phyloP scores from a whole-genome alignment of 2,797 vertebrate species.

The Coluber constrictor region DNA sequence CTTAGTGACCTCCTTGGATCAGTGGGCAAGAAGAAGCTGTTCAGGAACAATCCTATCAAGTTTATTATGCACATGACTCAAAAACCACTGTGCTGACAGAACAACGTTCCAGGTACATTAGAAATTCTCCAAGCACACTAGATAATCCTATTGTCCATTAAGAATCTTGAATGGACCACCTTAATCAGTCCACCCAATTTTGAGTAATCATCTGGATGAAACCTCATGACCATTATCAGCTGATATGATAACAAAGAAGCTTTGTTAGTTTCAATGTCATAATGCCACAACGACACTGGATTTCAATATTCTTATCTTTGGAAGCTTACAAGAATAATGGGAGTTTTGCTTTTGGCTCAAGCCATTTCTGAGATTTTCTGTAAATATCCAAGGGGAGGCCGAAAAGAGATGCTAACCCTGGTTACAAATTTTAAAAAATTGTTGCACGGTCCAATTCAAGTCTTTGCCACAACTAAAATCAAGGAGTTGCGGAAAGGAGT shows the following conservation, averaged over 20 bases:
- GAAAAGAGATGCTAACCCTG: neutral
- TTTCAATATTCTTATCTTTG: neutral
- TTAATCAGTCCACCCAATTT: neutral
- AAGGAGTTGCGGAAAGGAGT: neutral
- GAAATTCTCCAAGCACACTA: neutral
- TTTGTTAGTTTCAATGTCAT: neutral
- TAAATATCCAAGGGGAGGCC: neutral
- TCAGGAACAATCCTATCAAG: neutral
- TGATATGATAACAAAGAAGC: neutral
- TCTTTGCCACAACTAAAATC: neutral
- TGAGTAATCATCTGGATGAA: neutral
- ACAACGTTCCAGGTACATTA: neutral
- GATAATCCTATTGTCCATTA: neutral
- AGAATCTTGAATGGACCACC: neutral
- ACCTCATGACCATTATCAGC: neutral
- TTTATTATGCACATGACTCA: neutral
- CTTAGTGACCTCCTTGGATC: neutral
- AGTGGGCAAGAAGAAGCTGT: neutral
- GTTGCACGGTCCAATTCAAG: neutral
- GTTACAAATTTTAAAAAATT: neutral
- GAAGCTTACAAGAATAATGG: neutral
- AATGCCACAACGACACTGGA: neutral
- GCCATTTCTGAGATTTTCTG: neutral
- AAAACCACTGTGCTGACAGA: neutral
- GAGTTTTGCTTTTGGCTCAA: neutral